Conservation (phyloP, 1,140 invertebrate genomes). For the Nixonia krombeini region DNA sequence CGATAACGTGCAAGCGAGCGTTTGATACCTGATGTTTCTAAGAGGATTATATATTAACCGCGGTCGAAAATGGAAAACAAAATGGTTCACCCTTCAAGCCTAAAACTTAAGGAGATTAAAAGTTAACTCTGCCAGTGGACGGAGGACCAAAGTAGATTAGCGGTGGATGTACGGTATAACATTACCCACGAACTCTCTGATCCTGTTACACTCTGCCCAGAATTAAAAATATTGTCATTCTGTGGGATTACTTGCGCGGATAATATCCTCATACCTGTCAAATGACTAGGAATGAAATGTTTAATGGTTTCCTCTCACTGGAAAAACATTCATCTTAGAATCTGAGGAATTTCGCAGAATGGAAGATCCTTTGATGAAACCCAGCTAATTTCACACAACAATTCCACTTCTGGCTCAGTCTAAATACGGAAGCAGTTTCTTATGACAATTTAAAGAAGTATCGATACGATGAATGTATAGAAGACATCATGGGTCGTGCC, state of each 20-base stretch:
- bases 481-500: conserved; percentile 24
- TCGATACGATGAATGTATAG: too few relatives aligned
- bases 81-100: conserved; percentile 52
- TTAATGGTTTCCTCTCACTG: too few relatives aligned
- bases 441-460: too few relatives aligned
- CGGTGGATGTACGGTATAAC: conserved; percentile 55
- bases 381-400: too few relatives aligned
- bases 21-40: conserved; percentile 58
- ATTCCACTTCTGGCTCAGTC: too few relatives aligned
- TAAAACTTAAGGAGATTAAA: conserved; percentile 68
- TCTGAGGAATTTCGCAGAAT: too few relatives aligned
- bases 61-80: conserved; percentile 53
- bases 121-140: conserved; percentile 53
- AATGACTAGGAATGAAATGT: conserved; percentile 59
- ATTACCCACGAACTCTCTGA: conserved; percentile 61
- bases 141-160: conserved; percentile 65
- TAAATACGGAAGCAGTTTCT: too few relatives aligned
- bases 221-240: conserved; percentile 71
- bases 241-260: conserved; percentile 55
- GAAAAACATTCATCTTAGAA: too few relatives aligned
- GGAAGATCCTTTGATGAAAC: too few relatives aligned
- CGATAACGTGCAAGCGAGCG: conserved; percentile 12
- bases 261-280: conserved; percentile 61
- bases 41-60: conserved; percentile 59
- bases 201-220: conserved; percentile 65